Evolutionary conservation across 2,888 invertebrate genomes (phyloP).

Genomic region (Autographa gamma): DNA sequence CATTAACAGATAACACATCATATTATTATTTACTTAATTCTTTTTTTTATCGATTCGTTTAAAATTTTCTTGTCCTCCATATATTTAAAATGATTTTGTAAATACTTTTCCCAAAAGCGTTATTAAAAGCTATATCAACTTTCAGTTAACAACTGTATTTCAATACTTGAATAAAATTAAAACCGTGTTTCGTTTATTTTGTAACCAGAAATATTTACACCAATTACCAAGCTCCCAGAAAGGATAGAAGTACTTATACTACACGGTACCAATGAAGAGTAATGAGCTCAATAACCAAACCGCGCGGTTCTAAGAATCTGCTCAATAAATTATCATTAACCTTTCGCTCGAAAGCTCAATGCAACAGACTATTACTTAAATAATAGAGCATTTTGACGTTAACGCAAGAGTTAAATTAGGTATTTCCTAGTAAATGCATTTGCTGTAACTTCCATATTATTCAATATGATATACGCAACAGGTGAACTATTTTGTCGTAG

Average conservation of each 20-base stretch:
- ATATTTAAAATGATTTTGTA: no score
- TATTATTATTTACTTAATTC: no score
- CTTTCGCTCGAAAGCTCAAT: neutral
- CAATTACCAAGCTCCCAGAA: neutral
- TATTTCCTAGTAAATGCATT: neutral
- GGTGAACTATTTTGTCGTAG: no score
- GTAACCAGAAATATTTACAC: neutral
- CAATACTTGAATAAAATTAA: no score
- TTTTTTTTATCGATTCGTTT: no score
- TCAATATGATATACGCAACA: no score
- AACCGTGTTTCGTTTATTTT: neutral
- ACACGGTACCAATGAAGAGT: slow-evolving; percentile 1
- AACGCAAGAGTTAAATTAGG: neutral
- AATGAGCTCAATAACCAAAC: neutral
- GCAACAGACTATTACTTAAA: neutral
- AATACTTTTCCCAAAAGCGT: no score
- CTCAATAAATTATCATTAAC: slow-evolving; percentile 5
- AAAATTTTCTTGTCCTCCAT: no score
- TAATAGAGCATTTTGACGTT: neutral
- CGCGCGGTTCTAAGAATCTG: neutral
- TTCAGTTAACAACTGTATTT: no score
- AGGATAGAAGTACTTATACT: neutral
- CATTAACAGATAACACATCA: no score
- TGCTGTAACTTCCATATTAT: no score
- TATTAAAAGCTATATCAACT: no score